Conservation (phyloP, 2,797 vertebrate species). For the Hapalemur alaotrensis region DNA sequence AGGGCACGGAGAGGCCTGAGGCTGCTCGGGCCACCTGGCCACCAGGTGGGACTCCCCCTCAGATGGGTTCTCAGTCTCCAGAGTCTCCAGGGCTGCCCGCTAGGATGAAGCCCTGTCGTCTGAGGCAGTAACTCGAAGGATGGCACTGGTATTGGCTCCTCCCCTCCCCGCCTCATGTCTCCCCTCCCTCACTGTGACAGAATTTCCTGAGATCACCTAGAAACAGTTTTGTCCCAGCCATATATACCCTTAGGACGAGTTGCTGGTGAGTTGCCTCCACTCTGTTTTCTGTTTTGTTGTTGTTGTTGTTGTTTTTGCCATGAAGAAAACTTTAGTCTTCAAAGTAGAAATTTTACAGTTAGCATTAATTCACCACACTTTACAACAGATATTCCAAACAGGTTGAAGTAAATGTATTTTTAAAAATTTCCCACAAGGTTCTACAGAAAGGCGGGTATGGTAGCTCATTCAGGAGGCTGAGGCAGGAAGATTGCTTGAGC, state of each 20-base stretch:
- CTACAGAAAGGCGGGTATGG: conserved; percentile 59
- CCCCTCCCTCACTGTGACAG: not conserved
- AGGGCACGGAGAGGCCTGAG: not conserved
- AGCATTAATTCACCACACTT: too few relatives aligned
- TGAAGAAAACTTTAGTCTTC: too few relatives aligned
- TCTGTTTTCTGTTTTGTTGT: not conserved
- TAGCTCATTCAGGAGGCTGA: too few relatives aligned
- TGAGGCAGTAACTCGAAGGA: too few relatives aligned
- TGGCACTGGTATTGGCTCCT: not conserved
- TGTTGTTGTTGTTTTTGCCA: too few relatives aligned
- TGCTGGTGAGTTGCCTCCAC: not conserved
- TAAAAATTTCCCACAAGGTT: too few relatives aligned
- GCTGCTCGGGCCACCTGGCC: not conserved
- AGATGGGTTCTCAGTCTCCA: not conserved
- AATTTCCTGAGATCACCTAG: not conserved
- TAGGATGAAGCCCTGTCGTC: not conserved
- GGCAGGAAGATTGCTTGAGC: too few relatives aligned
- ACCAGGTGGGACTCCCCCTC: not conserved
- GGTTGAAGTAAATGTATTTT: too few relatives aligned
- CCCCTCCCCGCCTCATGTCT: not conserved
- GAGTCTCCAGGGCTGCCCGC: not conserved
- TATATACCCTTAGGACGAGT: not conserved
- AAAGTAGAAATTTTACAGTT: too few relatives aligned
- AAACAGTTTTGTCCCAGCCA: not conserved
- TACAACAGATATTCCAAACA: too few relatives aligned